phyloP scores from a whole-genome alignment of 2,113 vertebrate species.

The Indicator indicator region DNA sequence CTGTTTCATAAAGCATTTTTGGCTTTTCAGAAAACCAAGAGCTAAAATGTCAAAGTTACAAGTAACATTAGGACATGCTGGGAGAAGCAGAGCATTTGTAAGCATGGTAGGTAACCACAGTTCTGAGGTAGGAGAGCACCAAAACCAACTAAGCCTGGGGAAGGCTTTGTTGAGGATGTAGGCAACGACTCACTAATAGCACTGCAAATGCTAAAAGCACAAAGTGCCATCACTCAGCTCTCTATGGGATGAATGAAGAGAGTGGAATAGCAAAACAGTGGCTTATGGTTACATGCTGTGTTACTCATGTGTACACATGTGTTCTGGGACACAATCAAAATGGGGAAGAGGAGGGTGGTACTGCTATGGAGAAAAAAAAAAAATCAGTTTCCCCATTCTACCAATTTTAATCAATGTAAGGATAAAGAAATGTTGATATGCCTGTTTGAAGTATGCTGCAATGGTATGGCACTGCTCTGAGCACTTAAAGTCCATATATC shows the following conservation, averaged over 20 bases:
- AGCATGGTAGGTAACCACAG: not conserved
- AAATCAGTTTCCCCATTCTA: not conserved
- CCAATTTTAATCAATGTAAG: not conserved
- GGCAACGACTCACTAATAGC: not conserved
- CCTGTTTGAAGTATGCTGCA: not conserved
- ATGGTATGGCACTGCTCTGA: not conserved
- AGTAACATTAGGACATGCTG: not conserved
- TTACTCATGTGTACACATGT: not conserved
- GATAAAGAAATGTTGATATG: not conserved
- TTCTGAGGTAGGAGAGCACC: not conserved
- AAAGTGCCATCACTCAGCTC: not conserved
- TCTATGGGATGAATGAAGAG: not conserved
- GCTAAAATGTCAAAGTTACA: not conserved
- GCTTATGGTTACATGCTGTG: not conserved
- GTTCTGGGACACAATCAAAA: not conserved
- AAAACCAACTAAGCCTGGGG: not conserved
- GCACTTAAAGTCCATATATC: not conserved
- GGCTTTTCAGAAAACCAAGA: not conserved
- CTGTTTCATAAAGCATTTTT: conserved; percentile 16
- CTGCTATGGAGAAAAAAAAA: not conserved
- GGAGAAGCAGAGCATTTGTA: not conserved
- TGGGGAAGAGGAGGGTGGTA: not conserved
- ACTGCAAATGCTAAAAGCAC: not conserved
- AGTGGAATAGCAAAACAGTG: not conserved
- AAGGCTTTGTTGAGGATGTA: not conserved